A percentile compares a stretch with the other conserved stretches of the same genome.
These are phyloP conservation scores for Tanypteryx hageni DNA, from an alignment of 2,888 invertebrate genomes.

Conservation along the genomic window DNA sequence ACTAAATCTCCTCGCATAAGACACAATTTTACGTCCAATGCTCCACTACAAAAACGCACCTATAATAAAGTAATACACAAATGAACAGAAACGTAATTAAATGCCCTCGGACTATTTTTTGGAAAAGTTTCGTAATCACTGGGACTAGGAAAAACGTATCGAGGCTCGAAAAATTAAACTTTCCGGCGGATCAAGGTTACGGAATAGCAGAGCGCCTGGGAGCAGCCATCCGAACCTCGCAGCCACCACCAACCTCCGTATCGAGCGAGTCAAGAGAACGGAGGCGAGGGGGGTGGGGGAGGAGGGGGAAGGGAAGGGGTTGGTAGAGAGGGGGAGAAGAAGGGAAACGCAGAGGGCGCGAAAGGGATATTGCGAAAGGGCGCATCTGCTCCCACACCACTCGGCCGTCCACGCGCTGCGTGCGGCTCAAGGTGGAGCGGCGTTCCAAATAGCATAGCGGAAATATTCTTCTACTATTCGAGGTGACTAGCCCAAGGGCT, in stretches of 20 bases:
- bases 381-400: neutral
- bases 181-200: neutral
- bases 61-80: neutral
- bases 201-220: neutral
- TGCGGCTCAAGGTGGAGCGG: neutral
- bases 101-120: too few relatives aligned
- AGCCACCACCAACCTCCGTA: neutral
- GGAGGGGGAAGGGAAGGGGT: neutral
- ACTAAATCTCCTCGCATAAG: too few relatives aligned
- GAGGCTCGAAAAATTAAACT: neutral
- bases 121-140: too few relatives aligned
- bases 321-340: neutral
- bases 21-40: too few relatives aligned
- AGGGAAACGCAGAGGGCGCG: neutral
- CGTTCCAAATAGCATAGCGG: neutral
- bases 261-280: neutral
- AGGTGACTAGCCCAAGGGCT: neutral
- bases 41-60: too few relatives aligned
- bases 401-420: neutral
- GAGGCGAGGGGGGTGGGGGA: neutral
- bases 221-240: neutral
- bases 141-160: neutral
- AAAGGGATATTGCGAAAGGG: neutral
- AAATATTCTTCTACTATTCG: neutral
- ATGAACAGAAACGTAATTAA: neutral